Evolutionary conservation across 2,113 vertebrate genomes (phyloP), one percentile per base, ranked within the genome.

Genomic region (Collichthys lucidus): DNA sequence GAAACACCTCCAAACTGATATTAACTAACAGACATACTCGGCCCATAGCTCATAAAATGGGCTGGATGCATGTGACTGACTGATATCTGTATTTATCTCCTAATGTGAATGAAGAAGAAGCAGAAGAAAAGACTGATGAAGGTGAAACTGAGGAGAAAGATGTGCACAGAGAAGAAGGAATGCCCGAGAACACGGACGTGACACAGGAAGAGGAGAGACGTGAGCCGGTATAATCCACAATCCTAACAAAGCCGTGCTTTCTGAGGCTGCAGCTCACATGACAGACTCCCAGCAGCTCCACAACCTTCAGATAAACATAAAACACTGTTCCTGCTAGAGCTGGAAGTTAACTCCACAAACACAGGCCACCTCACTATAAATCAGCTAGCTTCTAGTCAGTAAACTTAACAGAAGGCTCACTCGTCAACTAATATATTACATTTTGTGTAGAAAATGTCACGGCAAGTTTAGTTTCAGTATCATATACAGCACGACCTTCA

Each of bases 261-360:
- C 85, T 87, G 59, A 57, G 61, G 71, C 80, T 56, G 80, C 75
- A 42, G 80, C 77, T 84, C 85, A 91, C 68, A 88, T 84, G 83
- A 89, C 72, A 42, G 76, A 79, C 78, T 63, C 83, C 66, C 70
- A 60, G 70, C 80, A 64, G 80, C 69, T 79, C 35, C 4, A 24
- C 66, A 78, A 88, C 84, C 83, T 78, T 65, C 78, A 65, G 60
- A 86, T 85, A 67, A 84, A 77, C 73, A 65, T 86, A 59, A 59
- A 84, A 68, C 73, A 52, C 55, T 50, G 44, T 40, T 69, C 29
- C 11, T 42, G 4, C 60, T 42, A 76, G 53, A 53, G 81, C 67
- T 12, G 10, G 20, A 49, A 19, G 15, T 68, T 68, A 63, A 14
- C 69, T 61, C 64, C 50, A 53, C 60, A 35, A 42, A 26, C 24